Percentiles rank a stretch among this genome's conserved stretches.
phyloP scores from a whole-genome alignment of 2,888 invertebrate genomes.

The Tipula confusa region DNA sequence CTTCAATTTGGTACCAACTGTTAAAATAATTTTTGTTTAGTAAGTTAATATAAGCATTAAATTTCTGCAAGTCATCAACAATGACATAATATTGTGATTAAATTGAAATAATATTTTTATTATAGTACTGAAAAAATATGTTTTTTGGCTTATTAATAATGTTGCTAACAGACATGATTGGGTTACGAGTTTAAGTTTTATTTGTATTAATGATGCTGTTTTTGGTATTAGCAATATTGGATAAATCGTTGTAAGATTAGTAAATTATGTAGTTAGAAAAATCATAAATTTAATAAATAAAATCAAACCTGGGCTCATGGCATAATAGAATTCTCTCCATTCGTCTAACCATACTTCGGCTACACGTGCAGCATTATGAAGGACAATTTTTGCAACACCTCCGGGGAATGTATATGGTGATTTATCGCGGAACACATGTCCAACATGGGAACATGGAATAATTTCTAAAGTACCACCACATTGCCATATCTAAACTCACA shows the following conservation, averaged over 20 bases:
- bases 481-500: constrained; percentile 77
- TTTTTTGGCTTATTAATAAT: not conserved
- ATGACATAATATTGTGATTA: not conserved
- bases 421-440: constrained; percentile 96
- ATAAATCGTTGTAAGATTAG: not conserved
- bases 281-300: not conserved
- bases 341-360: constrained; percentile 99
- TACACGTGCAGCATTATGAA: constrained; percentile 96
- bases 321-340: constrained; percentile 98
- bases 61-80: not conserved
- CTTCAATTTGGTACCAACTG: not conserved
- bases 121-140: not conserved
- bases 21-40: not conserved
- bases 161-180: not conserved
- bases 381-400: constrained; percentile 92
- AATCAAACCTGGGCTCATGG: constrained; percentile 95
- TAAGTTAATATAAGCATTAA: not conserved
- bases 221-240: not conserved
- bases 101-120: not conserved
- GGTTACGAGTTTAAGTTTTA: not conserved
- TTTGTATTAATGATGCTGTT: not conserved
- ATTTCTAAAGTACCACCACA: constrained; percentile 94
- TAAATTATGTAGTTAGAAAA: not conserved
- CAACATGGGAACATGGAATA: constrained; percentile 92
- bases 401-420: constrained; percentile 99